These are phyloP conservation scores for Philotrypesis tridentata DNA, from an alignment of 1,140 invertebrate genomes.

Conservation along the genomic window DNA sequence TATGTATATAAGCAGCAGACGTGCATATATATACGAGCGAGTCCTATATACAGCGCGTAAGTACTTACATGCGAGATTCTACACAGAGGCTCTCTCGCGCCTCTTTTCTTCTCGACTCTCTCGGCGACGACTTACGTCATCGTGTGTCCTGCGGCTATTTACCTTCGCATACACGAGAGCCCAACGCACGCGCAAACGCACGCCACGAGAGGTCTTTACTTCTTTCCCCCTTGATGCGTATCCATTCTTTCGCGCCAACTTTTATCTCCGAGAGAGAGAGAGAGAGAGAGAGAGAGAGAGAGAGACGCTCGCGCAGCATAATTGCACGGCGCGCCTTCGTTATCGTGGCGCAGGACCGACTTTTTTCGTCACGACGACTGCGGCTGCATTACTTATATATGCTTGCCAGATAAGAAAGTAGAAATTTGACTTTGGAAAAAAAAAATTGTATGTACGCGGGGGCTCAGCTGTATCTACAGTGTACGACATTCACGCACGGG, in stretches of 20 bases:
- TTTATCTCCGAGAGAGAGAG: too few relatives aligned
- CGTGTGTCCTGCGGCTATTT: conserved; percentile 10
- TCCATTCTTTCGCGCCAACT: background rate
- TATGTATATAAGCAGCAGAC: background rate
- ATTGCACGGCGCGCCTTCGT: too few relatives aligned
- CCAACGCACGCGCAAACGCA: background rate
- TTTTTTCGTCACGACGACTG: too few relatives aligned
- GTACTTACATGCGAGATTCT: too few relatives aligned
- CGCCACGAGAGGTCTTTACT: background rate
- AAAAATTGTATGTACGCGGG: background rate
- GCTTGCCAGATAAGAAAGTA: too few relatives aligned
- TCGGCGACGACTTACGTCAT: conserved; percentile 9
- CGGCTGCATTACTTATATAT: too few relatives aligned
- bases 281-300: too few relatives aligned
- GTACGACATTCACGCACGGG: background rate
- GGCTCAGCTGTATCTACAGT: too few relatives aligned
- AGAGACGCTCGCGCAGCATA: too few relatives aligned
- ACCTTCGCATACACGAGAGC: background rate
- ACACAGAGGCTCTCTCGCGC: background rate
- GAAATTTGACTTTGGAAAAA: too few relatives aligned
- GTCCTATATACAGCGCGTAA: background rate
- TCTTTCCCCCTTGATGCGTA: background rate
- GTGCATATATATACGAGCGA: background rate
- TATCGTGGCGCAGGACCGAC: too few relatives aligned
- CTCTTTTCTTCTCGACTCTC: background rate